phyloP scores from a whole-genome alignment of 1,140 invertebrate genomes.

The Acyrthosiphon pisum region DNA sequence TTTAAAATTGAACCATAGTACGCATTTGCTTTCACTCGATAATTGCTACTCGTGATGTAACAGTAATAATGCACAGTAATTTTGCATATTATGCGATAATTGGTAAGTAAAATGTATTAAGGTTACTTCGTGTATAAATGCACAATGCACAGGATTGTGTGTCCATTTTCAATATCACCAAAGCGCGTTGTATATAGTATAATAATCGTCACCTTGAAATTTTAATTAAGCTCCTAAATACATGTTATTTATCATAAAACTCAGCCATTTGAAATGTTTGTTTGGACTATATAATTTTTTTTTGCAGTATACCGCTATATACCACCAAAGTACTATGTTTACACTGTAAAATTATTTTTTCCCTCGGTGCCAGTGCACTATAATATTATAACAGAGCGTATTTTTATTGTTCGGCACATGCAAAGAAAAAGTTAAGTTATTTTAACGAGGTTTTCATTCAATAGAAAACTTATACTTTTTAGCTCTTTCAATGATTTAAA shows the following conservation, averaged over 20 bases:
- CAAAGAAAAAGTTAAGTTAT: constrained; percentile 10
- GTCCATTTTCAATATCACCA: background rate
- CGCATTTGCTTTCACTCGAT: background rate
- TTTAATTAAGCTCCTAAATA: background rate
- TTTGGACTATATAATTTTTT: background rate
- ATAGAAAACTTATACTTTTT: background rate
- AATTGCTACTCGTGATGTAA: background rate
- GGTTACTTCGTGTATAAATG: background rate
- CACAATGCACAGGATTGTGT: background rate
- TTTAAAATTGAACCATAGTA: background rate
- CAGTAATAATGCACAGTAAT: background rate
- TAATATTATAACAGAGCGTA: background rate
- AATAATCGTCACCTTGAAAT: background rate
- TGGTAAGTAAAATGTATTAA: background rate
- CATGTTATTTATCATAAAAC: background rate
- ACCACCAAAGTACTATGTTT: background rate
- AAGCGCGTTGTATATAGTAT: background rate
- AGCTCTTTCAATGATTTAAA: background rate
- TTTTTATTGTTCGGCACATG: background rate
- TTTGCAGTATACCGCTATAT: background rate
- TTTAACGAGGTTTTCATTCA: background rate
- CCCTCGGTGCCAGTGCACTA: background rate
- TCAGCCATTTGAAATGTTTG: background rate
- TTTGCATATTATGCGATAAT: background rate
- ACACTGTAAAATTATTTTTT: background rate